These are phyloP conservation scores for Stenodema calcarata DNA, from an alignment of 2,888 invertebrate species.

Conservation along the genomic window DNA sequence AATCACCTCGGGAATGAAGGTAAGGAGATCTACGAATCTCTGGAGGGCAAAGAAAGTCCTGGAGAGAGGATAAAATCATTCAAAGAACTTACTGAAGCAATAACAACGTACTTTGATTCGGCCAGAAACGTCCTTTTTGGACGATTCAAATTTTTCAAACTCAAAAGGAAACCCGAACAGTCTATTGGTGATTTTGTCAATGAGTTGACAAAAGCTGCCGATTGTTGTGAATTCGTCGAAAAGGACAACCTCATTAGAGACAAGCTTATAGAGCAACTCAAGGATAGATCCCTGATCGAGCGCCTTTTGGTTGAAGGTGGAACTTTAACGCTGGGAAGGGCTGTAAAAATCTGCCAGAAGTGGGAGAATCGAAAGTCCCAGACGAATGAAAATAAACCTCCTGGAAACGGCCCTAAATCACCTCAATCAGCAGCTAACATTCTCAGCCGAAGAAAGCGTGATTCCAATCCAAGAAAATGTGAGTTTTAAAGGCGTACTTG, in stretches of 20 bases:
- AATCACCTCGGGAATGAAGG: background rate
- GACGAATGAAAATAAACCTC: background rate
- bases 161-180: background rate
- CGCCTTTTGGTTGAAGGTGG: background rate
- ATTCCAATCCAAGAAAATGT: background rate
- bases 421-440: background rate
- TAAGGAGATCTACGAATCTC: background rate
- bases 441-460: background rate
- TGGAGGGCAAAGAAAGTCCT: background rate
- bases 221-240: background rate
- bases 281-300: background rate
- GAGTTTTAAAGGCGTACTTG: background rate
- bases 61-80: background rate
- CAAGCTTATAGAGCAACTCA: background rate
- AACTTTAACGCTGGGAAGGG: background rate
- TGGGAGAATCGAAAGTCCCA: background rate
- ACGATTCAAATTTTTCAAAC: conserved; percentile 17
- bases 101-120: background rate
- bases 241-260: conserved; percentile 25
- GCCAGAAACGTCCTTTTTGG: conserved; percentile 4
- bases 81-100: background rate
- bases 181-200: background rate
- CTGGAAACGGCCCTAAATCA: background rate
- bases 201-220: background rate
- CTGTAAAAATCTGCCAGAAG: background rate